Evolutionary conservation across 2,113 vertebrate genomes (phyloP), one percentile per base, ranked within the genome.

Genomic region (Coturnix japonica): DNA sequence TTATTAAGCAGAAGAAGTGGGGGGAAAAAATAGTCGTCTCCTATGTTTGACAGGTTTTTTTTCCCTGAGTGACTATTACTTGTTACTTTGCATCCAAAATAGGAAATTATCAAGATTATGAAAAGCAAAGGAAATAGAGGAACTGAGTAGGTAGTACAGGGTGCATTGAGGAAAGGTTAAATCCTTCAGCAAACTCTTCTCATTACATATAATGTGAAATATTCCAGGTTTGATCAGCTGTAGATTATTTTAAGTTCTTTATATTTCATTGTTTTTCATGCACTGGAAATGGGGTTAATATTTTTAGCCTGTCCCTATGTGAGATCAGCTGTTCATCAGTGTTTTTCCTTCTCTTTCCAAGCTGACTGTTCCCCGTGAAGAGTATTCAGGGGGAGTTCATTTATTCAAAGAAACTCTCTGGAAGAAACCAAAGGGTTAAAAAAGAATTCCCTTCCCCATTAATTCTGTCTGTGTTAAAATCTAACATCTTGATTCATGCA

Each of bases 1-100:
- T 95, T 95, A 96, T 96, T 94, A 93, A 94, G 84, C 63, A 89
- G 81, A 72, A 95, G 75, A 85, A 95, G 13, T 91, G 85, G 63
- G 49, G 49, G 13, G 93, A 89, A 84, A 71, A 85, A 85, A 79
- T 37, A 37, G 25, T n/a, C 74, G 67, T 73, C 67, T 85, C 46
- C 69, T 56, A 22, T 1, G 9, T 77, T 87, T 89, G 95, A 84
- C 81, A 79, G 35, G 51, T 79, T 92, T 37, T 37, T 37, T 94
- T 86, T 35, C 94, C 91, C 91, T 80, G 12, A 73, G 89, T 61
- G 89, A 91, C 81, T 82, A 71, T 94, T 87, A 83, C 60, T 94
- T 85, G 46, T 85, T 77, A 71, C 78, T 92, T 87, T 85, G 47
- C 76, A 92, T 94, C 69, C 87, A 70, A 89, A 94, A 83, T 87